Conservation (phyloP, 2,888 invertebrate genomes). For the Drosophila kanekoi region DNA sequence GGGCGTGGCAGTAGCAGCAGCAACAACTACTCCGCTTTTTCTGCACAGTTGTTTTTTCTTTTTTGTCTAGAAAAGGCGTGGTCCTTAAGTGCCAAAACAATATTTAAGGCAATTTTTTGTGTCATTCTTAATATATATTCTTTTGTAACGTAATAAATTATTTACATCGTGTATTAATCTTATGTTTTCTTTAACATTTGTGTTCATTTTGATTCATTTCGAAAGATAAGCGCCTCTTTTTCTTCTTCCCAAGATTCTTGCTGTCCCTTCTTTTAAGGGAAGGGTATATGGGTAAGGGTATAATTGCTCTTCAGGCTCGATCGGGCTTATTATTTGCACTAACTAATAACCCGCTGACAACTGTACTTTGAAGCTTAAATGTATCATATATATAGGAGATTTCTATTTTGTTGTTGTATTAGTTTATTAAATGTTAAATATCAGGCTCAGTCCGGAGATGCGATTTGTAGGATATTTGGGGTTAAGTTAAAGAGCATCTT, state of each 20-base stretch:
- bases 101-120: conserved; percentile 9
- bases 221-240: not conserved
- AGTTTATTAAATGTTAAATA: no score
- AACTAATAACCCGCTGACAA: no score
- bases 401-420: no score
- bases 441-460: no score
- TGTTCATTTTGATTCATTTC: not conserved
- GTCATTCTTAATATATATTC: not conserved
- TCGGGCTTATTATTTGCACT: no score
- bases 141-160: conserved; percentile 29
- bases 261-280: no score
- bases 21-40: conserved; percentile 23
- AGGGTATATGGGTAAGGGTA: no score
- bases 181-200: not conserved
- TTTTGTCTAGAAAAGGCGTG: conserved; percentile 51
- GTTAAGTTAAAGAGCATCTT: no score
- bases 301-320: no score
- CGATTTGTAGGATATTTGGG: no score
- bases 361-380: no score
- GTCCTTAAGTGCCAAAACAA: conserved; percentile 42
- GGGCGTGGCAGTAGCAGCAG: conserved; percentile 27
- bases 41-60: conserved; percentile 8
- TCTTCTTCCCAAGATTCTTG: not conserved
- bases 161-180: conserved; percentile 2
- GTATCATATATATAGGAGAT: no score